A percentile compares a stretch with the other conserved stretches of the same genome.
Conservation (phyloP, 2,113 vertebrate genomes). For the Eulacestoma nigropectus region DNA sequence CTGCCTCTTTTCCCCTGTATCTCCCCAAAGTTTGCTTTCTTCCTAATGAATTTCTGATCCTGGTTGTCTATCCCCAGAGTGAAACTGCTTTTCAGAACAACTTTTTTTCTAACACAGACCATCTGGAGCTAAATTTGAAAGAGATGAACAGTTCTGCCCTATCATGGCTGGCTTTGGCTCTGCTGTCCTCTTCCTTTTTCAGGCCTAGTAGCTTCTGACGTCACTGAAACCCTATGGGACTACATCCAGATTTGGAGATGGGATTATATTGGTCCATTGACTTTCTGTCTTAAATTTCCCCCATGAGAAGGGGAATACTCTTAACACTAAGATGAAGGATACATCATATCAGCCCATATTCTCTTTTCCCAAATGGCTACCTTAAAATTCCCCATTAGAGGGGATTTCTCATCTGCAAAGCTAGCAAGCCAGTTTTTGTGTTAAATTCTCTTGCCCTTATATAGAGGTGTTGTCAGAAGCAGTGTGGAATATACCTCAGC, state of each 20-base stretch:
- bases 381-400: neutral
- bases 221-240: neutral
- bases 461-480: neutral
- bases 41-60: neutral
- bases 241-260: neutral
- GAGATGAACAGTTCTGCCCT: neutral
- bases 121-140: neutral
- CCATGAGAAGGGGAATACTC: neutral
- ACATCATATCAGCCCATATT: neutral
- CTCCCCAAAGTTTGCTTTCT: neutral
- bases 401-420: neutral
- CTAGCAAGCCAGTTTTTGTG: neutral
- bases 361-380: neutral
- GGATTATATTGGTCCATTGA: fast-evolving
- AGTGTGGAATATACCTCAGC: neutral
- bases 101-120: neutral
- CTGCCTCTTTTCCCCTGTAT: neutral
- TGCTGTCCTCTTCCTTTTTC: neutral
- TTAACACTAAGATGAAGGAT: neutral
- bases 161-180: neutral
- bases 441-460: neutral
- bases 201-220: neutral
- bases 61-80: neutral
- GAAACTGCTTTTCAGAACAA: neutral
- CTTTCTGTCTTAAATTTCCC: neutral